Evolutionary conservation across 2,888 invertebrate species (phyloP).

Genomic region (Imbricaverruca yamaguchii): DNA sequence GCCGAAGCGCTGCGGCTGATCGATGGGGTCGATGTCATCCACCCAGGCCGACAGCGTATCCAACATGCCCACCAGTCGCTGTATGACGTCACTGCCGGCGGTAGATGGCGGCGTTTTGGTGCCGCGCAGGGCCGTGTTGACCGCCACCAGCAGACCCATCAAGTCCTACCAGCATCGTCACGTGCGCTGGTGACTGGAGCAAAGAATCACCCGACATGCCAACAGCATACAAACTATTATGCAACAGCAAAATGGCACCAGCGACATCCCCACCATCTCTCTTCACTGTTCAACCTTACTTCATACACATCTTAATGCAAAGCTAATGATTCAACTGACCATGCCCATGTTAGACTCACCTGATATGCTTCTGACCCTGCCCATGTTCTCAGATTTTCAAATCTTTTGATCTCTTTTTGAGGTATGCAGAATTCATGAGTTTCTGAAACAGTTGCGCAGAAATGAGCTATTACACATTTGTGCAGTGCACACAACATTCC

Average conservation of each 20-base stretch:
- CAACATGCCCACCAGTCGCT: conserved; percentile 57
- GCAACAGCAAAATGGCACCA: no score
- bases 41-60: conserved; percentile 63
- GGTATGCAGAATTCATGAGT: neutral
- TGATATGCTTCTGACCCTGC: conserved; percentile 77
- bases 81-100: conserved; percentile 53
- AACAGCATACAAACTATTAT: no score
- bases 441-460: neutral
- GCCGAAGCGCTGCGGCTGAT: conserved; percentile 94
- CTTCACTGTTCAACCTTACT: no score
- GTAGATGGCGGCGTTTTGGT: conserved; percentile 61
- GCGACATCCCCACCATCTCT: no score
- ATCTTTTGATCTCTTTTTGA: neutral
- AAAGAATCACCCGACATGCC: no score
- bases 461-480: no score
- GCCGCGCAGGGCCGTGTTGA: conserved; percentile 77
- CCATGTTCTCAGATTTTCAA: conserved; percentile 65
- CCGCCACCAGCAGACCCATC: conserved; percentile 74
- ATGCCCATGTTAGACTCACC: conserved; percentile 42
- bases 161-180: conserved; percentile 55
- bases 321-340: no score
- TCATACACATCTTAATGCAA: no score
- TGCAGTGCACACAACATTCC: no score
- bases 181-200: neutral
- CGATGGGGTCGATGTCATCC: conserved; percentile 74